phyloP scores from a whole-genome alignment of 1,140 invertebrate genomes.

The Ganaspis sp. region DNA sequence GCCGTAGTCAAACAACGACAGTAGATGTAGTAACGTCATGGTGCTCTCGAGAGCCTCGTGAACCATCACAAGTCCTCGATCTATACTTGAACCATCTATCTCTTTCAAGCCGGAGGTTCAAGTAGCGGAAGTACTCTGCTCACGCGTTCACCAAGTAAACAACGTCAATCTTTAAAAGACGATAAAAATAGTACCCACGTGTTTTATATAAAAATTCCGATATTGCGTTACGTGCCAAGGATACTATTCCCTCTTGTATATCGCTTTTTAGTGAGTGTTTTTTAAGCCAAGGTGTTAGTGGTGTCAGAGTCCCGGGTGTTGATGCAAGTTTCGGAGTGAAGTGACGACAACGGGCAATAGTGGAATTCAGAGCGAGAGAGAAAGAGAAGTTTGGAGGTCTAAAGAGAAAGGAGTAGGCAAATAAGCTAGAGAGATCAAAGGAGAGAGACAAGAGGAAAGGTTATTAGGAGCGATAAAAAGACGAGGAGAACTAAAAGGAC shows the following conservation, averaged over 20 bases:
- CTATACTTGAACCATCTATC: background rate
- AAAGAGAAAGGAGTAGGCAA: conserved; percentile 18
- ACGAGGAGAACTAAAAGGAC: conserved; percentile 27
- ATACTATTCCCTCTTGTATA: background rate
- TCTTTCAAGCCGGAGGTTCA: background rate
- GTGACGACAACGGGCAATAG: conserved; percentile 3
- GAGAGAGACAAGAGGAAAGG: conserved; percentile 24
- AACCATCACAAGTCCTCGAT: background rate
- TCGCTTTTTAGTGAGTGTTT: conserved; percentile 14
- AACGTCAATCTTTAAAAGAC: background rate
- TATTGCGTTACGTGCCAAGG: conserved; percentile 16
- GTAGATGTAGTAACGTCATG: conserved; percentile 44
- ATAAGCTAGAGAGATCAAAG: conserved; percentile 2
- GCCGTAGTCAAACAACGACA: conserved; percentile 59
- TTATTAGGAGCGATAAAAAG: conserved; percentile 5
- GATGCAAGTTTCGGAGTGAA: conserved; percentile 18
- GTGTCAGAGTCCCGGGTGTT: background rate
- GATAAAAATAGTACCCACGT: background rate
- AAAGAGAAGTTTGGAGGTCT: background rate
- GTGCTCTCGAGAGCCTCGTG: conserved; percentile 20
- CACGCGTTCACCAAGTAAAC: background rate
- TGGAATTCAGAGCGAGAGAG: conserved; percentile 17
- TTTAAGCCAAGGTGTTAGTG: conserved; percentile 7
- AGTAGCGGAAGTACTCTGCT: background rate
- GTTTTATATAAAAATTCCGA: background rate